Base-by-base conservation (phyloP, 2,113 vertebrate genomes). In the Oncorhynchus gorbuscha region DNA sequence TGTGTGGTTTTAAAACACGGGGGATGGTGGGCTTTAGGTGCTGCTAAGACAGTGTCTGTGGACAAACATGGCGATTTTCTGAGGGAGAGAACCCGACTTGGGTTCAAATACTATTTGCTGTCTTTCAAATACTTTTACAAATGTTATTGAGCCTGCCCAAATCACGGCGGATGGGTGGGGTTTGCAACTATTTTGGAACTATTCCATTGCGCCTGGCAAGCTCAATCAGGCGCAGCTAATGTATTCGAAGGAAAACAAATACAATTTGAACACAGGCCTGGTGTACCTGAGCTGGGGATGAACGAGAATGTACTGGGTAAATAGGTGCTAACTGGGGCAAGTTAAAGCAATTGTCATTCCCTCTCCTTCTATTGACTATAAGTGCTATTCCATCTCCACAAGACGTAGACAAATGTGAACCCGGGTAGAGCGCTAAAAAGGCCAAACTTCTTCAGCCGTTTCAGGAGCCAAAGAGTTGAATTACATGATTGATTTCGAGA, bases 401-500 rank as follows among this genome's bases (percentile, higher is more conserved):
- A 87, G 88, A 84, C 85, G 78, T 51, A 76, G 83, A 85, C 83
- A 84, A 90, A 86, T 74, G 81, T 79, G 83, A 83, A 85, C 81
- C 79, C n/a, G 49, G 82, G 70, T 76, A 79, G 1, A 7, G 72
- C 20, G 77, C 76, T 89, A 84, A 83, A 86, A 81, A 87, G 78
- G 48, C 79, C 65, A 75, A 88, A 88, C 87, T 81, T 79, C 55
- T 85, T 79, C 72, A 79, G 78, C 85, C 80, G 71, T 77, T 88
- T 84, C 76, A 74, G 71, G 80, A 75, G 83, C 79, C 75, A 73
- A 82, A 85, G 80, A 92, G 88, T 78, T 69, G 83, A 90, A 90
- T 88, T 87, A 89, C 81, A 76, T 80, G 86, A 92, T 91, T 91
- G 91, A 93, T 92, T 92, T 92, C 85, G 80, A 74, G 87, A 89